Conservation (phyloP, 2,113 vertebrate species). For the Dromaius novaehollandiae region DNA sequence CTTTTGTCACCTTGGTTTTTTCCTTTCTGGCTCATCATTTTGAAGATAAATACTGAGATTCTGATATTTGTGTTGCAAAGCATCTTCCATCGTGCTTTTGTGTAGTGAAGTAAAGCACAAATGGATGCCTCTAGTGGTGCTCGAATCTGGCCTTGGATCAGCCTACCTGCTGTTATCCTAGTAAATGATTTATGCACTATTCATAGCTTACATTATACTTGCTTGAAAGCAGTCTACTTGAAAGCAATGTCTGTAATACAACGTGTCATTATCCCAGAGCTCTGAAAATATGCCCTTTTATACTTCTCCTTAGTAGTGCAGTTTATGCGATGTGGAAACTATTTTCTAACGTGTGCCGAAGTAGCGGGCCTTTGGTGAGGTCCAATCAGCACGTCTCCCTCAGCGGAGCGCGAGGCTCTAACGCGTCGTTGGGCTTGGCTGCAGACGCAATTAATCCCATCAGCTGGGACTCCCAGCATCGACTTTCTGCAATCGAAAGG, state of each 20-base stretch:
- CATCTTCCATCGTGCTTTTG: background rate
- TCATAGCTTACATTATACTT: background rate
- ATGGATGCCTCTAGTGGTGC: background rate
- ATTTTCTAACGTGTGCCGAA: constrained; percentile 62
- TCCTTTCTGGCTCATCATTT: background rate
- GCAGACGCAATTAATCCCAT: constrained; percentile 35
- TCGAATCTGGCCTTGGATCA: background rate
- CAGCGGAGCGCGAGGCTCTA: constrained; percentile 54
- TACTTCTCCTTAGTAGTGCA: constrained; percentile 38
- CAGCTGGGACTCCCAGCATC: constrained; percentile 42
- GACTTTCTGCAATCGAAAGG: constrained; percentile 19
- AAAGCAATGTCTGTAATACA: constrained; percentile 19
- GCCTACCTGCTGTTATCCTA: background rate
- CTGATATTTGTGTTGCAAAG: background rate
- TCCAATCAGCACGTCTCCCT: constrained; percentile 67
- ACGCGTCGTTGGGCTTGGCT: constrained; percentile 67
- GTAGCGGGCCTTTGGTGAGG: constrained; percentile 67
- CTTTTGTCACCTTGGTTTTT: background rate
- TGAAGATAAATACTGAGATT: background rate
- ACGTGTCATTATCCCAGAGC: constrained; percentile 15
- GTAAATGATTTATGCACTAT: background rate
- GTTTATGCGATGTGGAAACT: constrained; percentile 72
- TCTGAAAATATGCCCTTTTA: constrained; percentile 62
- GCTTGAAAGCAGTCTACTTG: constrained; percentile 14
- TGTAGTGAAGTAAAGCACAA: background rate